Evolutionary conservation across 92 coral and sea anemone species (phyloP), one percentile per base, ranked within the genome.

Genomic region (Scolanthus callimorphus): DNA sequence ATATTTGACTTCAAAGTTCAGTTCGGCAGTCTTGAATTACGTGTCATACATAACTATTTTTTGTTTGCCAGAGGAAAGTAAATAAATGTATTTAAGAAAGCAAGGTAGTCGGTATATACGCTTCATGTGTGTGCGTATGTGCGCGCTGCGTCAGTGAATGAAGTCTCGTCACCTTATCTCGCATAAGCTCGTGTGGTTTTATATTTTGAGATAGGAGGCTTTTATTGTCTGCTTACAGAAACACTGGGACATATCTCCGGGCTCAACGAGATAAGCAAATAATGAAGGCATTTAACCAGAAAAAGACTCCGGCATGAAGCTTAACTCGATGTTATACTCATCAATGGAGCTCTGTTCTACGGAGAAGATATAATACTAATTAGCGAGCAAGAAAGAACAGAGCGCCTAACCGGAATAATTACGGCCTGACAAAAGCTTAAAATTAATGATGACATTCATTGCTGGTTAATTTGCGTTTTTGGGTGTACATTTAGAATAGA

Each of bases 381-480:
- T 68, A 68, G 65, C 49, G 37, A 68, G 23, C 23, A 19, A 21
- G 65, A 68, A 56, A 68, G 64, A 55, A 65, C 54, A 62, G 51
- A 67, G 74, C 60, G 55, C 57, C 46, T 68, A 51, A 68, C 62
- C 62, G 52, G 73, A 66, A 66, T 66, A 66, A 66, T 66, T 66
- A 66, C 65, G 65, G 64, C 41, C 75, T 54, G 74, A 69, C 69
- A 70, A 70, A 70, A 81, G 77, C 72, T 73, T 73, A 56, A 61
- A 81, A 67, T 68, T 68, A 67, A 69, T 68, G 79, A 74, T 74
- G 48, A 73, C 81, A 73, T 55, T 73, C 61, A 74, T 72, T 67
- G 64, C 77, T 59, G 63, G 71, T 67, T 74, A 74, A 81, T 81
- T 81, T 78, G 81, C 82, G 87, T 74, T 81, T 81, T 76, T 65